Conservation (phyloP, 2,113 vertebrate genomes). For the Procavia capensis region DNA sequence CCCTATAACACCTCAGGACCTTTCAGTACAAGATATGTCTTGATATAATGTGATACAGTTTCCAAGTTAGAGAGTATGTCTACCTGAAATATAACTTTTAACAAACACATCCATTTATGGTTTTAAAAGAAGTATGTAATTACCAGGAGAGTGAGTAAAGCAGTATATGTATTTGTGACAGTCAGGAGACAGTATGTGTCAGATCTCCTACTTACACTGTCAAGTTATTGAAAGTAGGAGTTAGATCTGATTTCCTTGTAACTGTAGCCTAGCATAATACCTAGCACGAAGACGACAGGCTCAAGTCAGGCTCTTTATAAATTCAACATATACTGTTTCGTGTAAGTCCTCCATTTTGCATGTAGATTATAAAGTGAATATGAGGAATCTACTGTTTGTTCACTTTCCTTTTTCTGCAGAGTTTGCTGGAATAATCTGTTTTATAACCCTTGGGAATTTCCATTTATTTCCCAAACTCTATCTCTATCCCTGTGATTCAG, state of each 20-base stretch:
- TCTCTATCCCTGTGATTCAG: neutral
- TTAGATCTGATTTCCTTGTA: neutral
- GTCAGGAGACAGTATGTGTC: neutral
- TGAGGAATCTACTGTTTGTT: neutral
- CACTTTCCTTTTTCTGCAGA: neutral
- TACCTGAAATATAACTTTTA: slow-evolving; percentile 52
- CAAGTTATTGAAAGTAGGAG: neutral
- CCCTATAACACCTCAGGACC: neutral
- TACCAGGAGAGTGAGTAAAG: neutral
- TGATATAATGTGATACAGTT: neutral
- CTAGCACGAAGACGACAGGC: neutral
- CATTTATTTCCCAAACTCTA: neutral
- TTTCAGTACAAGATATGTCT: neutral
- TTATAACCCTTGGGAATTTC: neutral
- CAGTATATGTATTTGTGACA: neutral
- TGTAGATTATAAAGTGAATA: neutral
- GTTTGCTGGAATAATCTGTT: neutral
- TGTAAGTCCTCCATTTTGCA: neutral
- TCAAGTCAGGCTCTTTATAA: neutral
- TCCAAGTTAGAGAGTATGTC: neutral
- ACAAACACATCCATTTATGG: neutral
- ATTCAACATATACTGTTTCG: neutral
- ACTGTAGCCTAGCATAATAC: neutral
- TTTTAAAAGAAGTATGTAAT: neutral
- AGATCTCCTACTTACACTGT: neutral